Conservation (phyloP, 2,888 invertebrate species). For the Lochmaea crataegi region DNA sequence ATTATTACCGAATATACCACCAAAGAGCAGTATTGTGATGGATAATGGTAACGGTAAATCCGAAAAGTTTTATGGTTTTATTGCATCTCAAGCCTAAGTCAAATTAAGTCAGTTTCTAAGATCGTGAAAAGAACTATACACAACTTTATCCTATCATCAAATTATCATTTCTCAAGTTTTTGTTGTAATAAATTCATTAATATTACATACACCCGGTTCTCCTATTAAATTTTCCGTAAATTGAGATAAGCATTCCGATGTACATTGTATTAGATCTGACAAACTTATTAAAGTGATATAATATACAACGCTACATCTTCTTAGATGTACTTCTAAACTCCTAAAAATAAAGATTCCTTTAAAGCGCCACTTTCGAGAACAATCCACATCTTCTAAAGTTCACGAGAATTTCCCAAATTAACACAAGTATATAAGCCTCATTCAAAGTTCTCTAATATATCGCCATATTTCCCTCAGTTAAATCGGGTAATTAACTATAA, state of each 20-base stretch:
- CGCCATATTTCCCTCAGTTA: conserved; percentile 24
- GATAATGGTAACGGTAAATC: too few species aligned
- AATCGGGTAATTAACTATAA: conserved; percentile 27
- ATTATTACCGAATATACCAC: too few species aligned
- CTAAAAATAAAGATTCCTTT: conserved; percentile 22
- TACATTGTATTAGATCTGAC: neutral
- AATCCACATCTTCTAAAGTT: conserved; percentile 16
- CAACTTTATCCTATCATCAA: too few species aligned
- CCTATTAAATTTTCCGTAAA: neutral
- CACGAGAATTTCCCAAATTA: conserved; percentile 22
- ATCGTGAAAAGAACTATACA: too few species aligned
- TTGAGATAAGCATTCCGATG: neutral
- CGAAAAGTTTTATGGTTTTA: too few species aligned
- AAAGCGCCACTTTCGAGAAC: conserved; percentile 18
- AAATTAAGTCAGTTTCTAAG: too few species aligned
- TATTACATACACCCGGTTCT: too few species aligned
- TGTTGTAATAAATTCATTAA: too few species aligned
- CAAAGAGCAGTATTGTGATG: too few species aligned
- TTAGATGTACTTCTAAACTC: conserved; percentile 17
- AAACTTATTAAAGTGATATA: neutral
- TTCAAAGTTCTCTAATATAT: conserved; percentile 24
- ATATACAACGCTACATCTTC: conserved; percentile 7
- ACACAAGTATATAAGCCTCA: conserved; percentile 26
- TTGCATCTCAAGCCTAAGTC: too few species aligned
- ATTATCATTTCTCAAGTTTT: too few species aligned